Percentiles rank a stretch among this genome's conserved stretches.
Conservation (phyloP, 2,113 vertebrate species). For the Rhizomys pruinosus region DNA sequence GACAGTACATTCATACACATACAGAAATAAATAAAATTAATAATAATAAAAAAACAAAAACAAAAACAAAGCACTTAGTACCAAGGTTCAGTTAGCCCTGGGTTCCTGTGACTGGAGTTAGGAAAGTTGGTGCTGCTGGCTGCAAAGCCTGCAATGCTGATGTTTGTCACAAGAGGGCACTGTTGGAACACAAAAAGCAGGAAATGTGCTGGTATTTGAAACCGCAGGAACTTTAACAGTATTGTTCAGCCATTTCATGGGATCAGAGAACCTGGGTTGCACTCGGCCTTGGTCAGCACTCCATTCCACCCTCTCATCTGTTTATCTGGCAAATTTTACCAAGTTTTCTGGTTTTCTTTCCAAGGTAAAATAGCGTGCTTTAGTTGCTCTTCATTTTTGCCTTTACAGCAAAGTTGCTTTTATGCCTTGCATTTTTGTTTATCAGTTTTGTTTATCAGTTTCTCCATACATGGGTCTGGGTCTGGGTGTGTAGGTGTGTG, state of each 20-base stretch:
- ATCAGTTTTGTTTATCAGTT: constrained; percentile 5
- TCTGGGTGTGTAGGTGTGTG: too few species aligned
- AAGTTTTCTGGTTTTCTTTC: neutral
- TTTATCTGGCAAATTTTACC: constrained; percentile 13
- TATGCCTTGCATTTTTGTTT: neutral
- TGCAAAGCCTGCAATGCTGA: constrained; percentile 37
- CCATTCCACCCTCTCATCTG: neutral
- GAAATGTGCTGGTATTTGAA: neutral
- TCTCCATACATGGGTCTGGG: neutral
- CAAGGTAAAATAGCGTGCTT: constrained; percentile 43
- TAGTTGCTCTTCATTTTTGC: constrained; percentile 8
- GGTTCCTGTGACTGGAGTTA: neutral
- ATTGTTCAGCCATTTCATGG: constrained; percentile 18
- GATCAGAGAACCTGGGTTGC: neutral
- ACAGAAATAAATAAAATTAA: too few species aligned
- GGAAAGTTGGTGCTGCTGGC: neutral
- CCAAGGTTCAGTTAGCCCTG: neutral
- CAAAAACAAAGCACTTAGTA: neutral
- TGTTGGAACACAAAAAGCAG: constrained; percentile 70
- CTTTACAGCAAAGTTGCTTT: neutral
- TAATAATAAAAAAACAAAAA: too few species aligned
- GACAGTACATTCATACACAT: too few species aligned
- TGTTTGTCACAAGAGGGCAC: constrained; percentile 82
- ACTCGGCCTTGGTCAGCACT: neutral
- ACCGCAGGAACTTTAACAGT: neutral